These are phyloP conservation scores for Melanotaenia maccullochi DNA, from an alignment of 2,797 vertebrate species.

Conservation along the genomic window DNA sequence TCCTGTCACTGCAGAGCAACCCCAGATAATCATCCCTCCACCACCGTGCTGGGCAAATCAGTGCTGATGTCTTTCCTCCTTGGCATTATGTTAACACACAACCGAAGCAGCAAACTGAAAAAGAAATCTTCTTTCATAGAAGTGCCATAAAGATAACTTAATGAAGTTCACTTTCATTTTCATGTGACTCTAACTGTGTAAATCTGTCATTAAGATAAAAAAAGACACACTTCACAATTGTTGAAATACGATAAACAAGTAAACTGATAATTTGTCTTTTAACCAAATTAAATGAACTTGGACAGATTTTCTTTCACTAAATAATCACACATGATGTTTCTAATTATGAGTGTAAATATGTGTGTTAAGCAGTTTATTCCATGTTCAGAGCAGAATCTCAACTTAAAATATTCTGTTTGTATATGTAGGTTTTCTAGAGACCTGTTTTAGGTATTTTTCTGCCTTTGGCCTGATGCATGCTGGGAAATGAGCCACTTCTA, in stretches of 20 bases:
- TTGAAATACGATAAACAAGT: background rate
- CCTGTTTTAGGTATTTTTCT: background rate
- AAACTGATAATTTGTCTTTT: background rate
- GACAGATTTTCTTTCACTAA: background rate
- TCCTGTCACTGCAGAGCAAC: background rate
- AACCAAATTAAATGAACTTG: background rate
- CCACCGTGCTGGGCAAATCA: background rate
- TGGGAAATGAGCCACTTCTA: conserved; percentile 17
- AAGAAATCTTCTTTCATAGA: background rate
- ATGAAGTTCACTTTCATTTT: background rate
- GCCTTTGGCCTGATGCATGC: conserved; percentile 14
- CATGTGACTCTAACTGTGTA: background rate
- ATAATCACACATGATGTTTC: background rate
- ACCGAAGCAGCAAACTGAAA: background rate
- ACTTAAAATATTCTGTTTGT: conserved; percentile 27
- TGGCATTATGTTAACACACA: background rate
- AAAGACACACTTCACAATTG: background rate
- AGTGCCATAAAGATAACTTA: background rate
- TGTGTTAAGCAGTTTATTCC: background rate
- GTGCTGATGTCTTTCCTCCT: background rate
- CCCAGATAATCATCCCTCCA: background rate
- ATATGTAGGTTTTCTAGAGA: background rate
- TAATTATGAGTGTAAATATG: background rate
- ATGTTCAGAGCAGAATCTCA: conserved; percentile 15
- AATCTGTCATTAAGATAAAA: background rate